These are phyloP conservation scores for Gadus chalcogrammus DNA, from an alignment of 2,113 vertebrate species.

Conservation along the genomic window DNA sequence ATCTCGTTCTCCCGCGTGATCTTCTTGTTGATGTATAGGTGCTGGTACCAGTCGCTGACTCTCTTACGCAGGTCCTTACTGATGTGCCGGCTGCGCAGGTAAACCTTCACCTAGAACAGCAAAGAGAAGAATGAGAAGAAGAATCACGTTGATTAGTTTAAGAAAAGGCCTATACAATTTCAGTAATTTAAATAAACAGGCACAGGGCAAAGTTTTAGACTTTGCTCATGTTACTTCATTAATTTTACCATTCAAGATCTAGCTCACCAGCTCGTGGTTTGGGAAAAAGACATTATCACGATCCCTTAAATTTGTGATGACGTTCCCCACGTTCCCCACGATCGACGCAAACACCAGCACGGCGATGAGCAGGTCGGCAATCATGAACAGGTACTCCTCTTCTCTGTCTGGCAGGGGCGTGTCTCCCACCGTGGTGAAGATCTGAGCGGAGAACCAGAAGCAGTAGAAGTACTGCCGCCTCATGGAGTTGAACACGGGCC, in stretches of 20 bases:
- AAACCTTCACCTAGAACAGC: slow-evolving; percentile 66
- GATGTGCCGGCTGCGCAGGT: slow-evolving; percentile 71
- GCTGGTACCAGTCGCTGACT: slow-evolving; percentile 84
- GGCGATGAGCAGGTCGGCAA: slow-evolving; percentile 82
- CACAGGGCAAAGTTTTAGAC: background rate
- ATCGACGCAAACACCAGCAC: slow-evolving; percentile 90
- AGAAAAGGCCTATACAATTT: too few relatives aligned
- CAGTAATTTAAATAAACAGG: too few relatives aligned
- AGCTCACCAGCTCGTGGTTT: slow-evolving; percentile 75
- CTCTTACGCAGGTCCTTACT: slow-evolving; percentile 67
- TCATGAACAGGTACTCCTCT: slow-evolving; percentile 86
- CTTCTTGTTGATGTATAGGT: slow-evolving; percentile 86
- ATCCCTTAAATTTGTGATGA: slow-evolving; percentile 76
- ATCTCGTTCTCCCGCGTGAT: slow-evolving; percentile 81
- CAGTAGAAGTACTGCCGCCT: slow-evolving; percentile 86
- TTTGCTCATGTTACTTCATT: background rate
- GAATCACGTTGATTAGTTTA: background rate
- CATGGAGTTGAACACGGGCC: slow-evolving; percentile 60
- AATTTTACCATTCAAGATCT: background rate
- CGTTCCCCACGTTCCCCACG: slow-evolving; percentile 82
- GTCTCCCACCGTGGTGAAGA: slow-evolving; percentile 87
- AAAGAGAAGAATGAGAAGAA: background rate
- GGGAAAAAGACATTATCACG: slow-evolving; percentile 82
- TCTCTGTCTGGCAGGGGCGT: slow-evolving; percentile 68
- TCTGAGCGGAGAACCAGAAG: slow-evolving; percentile 87